Base-by-base conservation (phyloP, 2,113 vertebrate species). In the Pica pica region DNA sequence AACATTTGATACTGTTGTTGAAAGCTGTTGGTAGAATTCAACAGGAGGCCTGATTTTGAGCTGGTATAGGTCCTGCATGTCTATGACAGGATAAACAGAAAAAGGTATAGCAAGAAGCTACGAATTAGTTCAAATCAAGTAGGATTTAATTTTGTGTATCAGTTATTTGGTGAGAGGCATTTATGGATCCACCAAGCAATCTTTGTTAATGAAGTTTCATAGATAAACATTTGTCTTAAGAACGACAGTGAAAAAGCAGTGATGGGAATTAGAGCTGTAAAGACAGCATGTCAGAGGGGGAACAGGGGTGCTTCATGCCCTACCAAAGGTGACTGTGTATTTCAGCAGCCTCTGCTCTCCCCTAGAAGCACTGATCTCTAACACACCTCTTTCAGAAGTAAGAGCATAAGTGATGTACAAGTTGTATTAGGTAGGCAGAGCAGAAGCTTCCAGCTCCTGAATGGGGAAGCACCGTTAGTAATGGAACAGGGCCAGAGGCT, bases 281-380 rank as follows among this genome's bases (percentile, higher is more conserved):
- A 47, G 65, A 30, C 17, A 50, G 33, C 19, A 7, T 1, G 1
- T 42, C 75, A 9, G 0, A 56, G 53, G 33, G 67, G 27, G 39
- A 73, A 12, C 39, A 56, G 7, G 8, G 0, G 4, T 59, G 31
- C 64, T 82, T 31, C 0, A 1, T 52, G 56, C 35, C 10, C 23
- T 47, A 4, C 27, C 19, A 14, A 55, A 50, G 55, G 3, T 52
- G 37, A 28, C 20, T 8, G 33, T 42, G n/a, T 16, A 31, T 20
- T 63, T 81, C 16, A 8, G 50, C 49, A 57, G 42, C n/a, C 53
- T 37, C 46, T 71, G 39, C 30, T 89, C 9, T 74, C 55, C 56
- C 56, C 75, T 37, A 22, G n/a, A 33, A 88, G 49, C 35, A 7
- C 4, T 47, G 50, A 39, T 28, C 28, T 55, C 28, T 41, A 18